Evolutionary conservation across 2,888 invertebrate species (phyloP), one percentile per base, ranked within the genome.

Genomic region (Athalia rosae): DNA sequence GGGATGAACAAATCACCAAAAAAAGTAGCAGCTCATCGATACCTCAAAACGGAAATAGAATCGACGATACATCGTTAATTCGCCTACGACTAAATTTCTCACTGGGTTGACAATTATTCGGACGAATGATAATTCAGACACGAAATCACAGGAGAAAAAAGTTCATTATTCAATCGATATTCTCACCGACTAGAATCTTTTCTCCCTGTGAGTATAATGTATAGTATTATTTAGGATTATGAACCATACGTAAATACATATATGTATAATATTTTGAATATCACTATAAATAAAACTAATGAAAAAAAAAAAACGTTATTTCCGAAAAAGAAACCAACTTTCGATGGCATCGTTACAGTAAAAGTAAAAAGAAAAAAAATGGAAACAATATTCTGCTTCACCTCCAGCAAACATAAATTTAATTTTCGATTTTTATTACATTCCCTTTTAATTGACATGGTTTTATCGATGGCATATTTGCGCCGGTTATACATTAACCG

Each of bases 211-310:
- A 66, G 2, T 58, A 61, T 8, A 61, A 5, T 58, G 45, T 41
- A 43, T 69, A 69, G 69, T 69, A 69, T 69, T 56, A 69, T 43
- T 56, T 53, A 69, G 50, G 11, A 9, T 69, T 69, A 71, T 45
- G 71, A 41, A 43, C 15, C 53, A 56, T n/a, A 28, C 8, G n/a
- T 5, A 67, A 28, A 8, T 48, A 28, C 11, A 43, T 48, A 28
- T 11, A 43, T 71, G 71, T 71, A 71, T 45, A 71, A 71, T 71
- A 71, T 71, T 71, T 71, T 71, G 71, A 71, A 71, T 71, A 71
- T 71, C 58, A 9, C 4, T 71, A 58, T 11, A 56, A 67, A 58
- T 58, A 71, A 58, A 58, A 8, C 6, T 11, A 47, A 41, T 47
- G 64, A n/a, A 64, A 6, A 64, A 62, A 64, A 41, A 8, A 64